These are phyloP conservation scores for Sminthurides aquaticus DNA, from an alignment of 2,888 invertebrate species.

Conservation along the genomic window DNA sequence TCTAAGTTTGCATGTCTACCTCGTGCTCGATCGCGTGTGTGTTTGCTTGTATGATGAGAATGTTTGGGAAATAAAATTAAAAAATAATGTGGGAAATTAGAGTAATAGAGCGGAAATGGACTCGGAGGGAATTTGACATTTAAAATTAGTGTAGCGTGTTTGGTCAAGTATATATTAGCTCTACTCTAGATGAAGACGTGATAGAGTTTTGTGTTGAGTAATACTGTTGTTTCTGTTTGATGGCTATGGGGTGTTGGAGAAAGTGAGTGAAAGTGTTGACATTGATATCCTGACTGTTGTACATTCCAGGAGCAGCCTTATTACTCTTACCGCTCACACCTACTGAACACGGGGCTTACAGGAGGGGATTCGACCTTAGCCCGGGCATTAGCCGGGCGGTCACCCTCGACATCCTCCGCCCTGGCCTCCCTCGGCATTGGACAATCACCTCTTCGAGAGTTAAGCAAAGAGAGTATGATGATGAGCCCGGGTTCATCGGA, in stretches of 20 bases:
- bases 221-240: too few species aligned
- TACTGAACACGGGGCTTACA: slow-evolving; percentile 45
- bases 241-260: too few species aligned
- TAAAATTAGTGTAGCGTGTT: too few species aligned
- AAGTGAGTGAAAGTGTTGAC: too few species aligned
- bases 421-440: slow-evolving; percentile 37
- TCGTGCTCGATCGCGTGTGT: too few species aligned
- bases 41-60: too few species aligned
- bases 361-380: slow-evolving; percentile 58
- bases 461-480: neutral
- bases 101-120: neutral
- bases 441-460: slow-evolving; percentile 17
- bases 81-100: neutral
- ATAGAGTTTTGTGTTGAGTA: too few species aligned
- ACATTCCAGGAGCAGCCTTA: slow-evolving; percentile 47
- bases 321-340: slow-evolving; percentile 56
- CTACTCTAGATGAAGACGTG: too few species aligned
- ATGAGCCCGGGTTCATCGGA: slow-evolving; percentile 26
- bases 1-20: too few species aligned
- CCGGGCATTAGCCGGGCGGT: slow-evolving; percentile 47
- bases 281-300: too few species aligned
- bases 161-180: too few species aligned
- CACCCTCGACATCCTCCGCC: slow-evolving; percentile 40
- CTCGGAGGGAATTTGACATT: neutral
- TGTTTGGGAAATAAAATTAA: too few species aligned